Base-by-base conservation (phyloP, 1,140 invertebrate genomes). In the Drosophila tani region DNA sequence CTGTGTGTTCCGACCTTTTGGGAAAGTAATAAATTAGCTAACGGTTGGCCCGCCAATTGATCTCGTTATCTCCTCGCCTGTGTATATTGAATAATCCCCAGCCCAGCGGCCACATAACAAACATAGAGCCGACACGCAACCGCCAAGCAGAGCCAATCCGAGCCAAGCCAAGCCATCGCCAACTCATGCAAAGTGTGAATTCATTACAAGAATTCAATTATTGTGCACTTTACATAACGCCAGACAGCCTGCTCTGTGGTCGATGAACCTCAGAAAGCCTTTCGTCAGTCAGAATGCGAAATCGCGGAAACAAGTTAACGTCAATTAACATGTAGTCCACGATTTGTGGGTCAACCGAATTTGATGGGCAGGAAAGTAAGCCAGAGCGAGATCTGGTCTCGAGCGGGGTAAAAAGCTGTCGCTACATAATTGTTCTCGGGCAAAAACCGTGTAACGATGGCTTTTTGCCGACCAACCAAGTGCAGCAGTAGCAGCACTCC, bases 261-360 rank as follows among this genome's bases (percentile, higher is more conserved):
- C 74, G 60, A 78, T 56, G 75, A 78, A 78, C 75, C 64, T 69
- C 19, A 3, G 8, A 8, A 14, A 27, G 27, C n/a, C 50, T 59
- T 73, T 51, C 43, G 57, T 41, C 29, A 6, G 43, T 1, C 32
- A 27, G 41, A 75, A 63, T 47, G 40, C 46, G 69, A 50, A 68
- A 62, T 77, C 55, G 38, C 50, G 24, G 38, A 41, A 57, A 60
- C 29, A 51, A 43, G 56, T 60, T 73, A 60, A 27, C 68, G 50
- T 43, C 74, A 78, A 82, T 64, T 75, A 82, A 50, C 62, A 81
- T 57, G 59, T 81, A 53, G 47, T 49, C 38, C 62, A 58, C 35
- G 43, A 71, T 75, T 68, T 82, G 66, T 85, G 45, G 78, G 82
- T 78, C 82, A 81, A 68, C 45, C 50, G 57, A 78, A 66, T 49